Base-by-base conservation (phyloP, 2,797 vertebrate species). In the Anableps anableps region DNA sequence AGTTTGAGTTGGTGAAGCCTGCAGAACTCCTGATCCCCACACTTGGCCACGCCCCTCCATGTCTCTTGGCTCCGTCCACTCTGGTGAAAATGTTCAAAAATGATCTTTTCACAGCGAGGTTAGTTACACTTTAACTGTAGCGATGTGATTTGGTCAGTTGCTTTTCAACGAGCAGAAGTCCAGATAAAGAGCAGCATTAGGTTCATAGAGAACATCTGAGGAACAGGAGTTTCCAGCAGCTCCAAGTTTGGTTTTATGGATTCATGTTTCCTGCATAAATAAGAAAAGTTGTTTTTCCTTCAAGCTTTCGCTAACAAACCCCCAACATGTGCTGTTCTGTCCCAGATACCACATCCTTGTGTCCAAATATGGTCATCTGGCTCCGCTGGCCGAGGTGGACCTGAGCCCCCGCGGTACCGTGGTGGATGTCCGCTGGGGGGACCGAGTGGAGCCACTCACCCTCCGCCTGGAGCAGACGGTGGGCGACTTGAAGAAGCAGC, bases 381-480 rank as follows among this genome's bases (percentile, higher is more conserved):
- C 97, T 48, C 98, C 98, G 1, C 90, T 99, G 94, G 98, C 97
- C 0, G 97, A 98, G 26, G 97, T 99, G 85, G 98, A 99, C 88
- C 96, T 99, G 74, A 96, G 96, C 41, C 98, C 98, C 0, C 96
- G 95, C 90, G 94, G 95, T 60, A 97, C 92, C 0, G 95, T 92
- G 92, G 97, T 99, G 64, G 96, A 97, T 21, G 94, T 99, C 43
- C 97, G 97, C 88, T 99, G 95, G 86, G 97, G 97, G 1, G 98
- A 97, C 23, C 95, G 96, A 72, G 95, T 97, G 89, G 96, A 98
- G 86, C 89, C 96, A 9, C 93, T 99, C 91, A 97, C 94, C 38
- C 97, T 99, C 74, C 96, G 96, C 31, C 96, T 99, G 87, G 97
- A 98, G 82, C 98, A 98, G 91, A 99, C 97, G 4, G 99, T 99